Evolutionary conservation across 2,888 invertebrate genomes (phyloP).

Genomic region (Timema cristinae): DNA sequence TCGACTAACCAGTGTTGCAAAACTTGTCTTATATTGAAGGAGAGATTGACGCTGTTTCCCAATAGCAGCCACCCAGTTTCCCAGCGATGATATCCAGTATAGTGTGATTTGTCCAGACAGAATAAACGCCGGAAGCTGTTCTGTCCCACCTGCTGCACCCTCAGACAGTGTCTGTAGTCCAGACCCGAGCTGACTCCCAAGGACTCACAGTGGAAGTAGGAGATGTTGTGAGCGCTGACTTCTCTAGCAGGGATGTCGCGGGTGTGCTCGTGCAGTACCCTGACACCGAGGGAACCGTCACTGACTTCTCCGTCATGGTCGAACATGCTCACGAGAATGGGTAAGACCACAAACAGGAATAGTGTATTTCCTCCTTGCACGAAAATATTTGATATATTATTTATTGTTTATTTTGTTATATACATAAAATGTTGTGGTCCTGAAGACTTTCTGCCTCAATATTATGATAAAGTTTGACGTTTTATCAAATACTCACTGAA

Average conservation of each 20-base stretch:
- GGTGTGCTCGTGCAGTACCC: constrained; percentile 95
- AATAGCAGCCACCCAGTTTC: no score
- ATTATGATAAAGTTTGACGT: no score
- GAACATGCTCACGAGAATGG: constrained; percentile 83
- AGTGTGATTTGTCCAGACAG: constrained; percentile 53
- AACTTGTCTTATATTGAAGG: no score
- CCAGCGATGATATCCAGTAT: background rate
- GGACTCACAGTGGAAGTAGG: constrained; percentile 73
- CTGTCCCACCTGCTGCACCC: constrained; percentile 90
- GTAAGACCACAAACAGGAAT: constrained; percentile 49
- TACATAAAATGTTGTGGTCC: no score
- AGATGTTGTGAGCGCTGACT: constrained; percentile 69
- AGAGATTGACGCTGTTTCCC: no score
- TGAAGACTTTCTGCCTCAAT: background rate
- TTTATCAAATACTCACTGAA: no score
- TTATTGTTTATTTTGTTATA: no score
- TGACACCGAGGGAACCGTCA: constrained; percentile 86
- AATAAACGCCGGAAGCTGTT: constrained; percentile 84
- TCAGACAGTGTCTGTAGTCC: constrained; percentile 92
- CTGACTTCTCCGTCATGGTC: constrained; percentile 74
- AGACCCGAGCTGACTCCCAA: constrained; percentile 82
- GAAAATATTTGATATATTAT: constrained; percentile 1
- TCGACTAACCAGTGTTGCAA: no score
- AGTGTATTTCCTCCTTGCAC: background rate
- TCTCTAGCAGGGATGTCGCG: constrained; percentile 73